Evolutionary conservation across 2,888 invertebrate species (phyloP), one percentile per base, ranked within the genome.

Genomic region (Synergus umbraculus): DNA sequence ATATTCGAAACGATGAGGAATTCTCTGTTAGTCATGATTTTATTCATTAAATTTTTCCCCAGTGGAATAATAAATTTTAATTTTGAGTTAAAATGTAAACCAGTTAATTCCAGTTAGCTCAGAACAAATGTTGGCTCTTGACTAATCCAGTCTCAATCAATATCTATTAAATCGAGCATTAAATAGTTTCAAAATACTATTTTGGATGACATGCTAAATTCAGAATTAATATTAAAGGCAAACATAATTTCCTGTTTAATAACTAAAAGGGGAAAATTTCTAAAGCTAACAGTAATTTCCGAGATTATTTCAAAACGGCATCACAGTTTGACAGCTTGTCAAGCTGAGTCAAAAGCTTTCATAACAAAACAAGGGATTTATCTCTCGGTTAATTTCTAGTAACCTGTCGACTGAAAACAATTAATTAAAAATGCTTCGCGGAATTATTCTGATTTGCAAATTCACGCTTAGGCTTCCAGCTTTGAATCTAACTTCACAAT

Each of bases 21-120:
- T 46, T 41, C 22, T 67, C 18, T 44, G 46, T 18, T 46, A 22
- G 22, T 67, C 41, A 67, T 44, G n/a, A 44, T 67, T 67, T 67
- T 67, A 67, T 41, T 54, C 54, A 54, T 54, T 54, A 54, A 10
- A 67, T 44, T 44, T 67, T 67, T 67, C 10, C 46, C 67, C 46
- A 67, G 22, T 7, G 67, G 67, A 22, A 22, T 67, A 67, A 46
- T 67, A 22, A 7, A 67, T 67, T n/a, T 46, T 18, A 12, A 67
- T 67, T 29, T 67, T 29, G 29, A 44, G 12, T 46, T 13, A 5
- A 67, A 43, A 18, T 44, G 9, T 44, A 67, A 43, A 18, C 13
- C 18, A 12, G 18, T 67, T 44, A 46, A 41, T 66, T 67, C 22
- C 29, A 41, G 4, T 15, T 67, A 43, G 10, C 67, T n/a, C 9